Conservation (phyloP, 2,797 vertebrate species). For the Otus scops region DNA sequence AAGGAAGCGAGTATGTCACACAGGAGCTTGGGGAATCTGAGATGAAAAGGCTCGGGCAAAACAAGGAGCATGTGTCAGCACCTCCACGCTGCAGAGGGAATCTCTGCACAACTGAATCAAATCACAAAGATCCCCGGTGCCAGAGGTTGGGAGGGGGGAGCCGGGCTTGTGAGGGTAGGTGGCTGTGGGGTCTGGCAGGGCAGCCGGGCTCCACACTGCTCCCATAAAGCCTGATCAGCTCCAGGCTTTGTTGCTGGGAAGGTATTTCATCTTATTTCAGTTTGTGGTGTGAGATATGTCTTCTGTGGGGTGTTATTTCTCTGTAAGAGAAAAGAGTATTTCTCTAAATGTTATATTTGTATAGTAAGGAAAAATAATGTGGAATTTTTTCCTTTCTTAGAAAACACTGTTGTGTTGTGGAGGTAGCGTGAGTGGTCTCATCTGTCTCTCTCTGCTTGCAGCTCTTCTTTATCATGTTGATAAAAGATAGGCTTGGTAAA, state of each 20-base stretch:
- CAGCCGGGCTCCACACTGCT: accelerated
- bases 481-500: constrained; percentile 15
- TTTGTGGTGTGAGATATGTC: not conserved
- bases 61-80: not conserved
- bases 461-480: constrained; percentile 10
- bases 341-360: constrained; percentile 43
- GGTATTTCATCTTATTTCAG: not conserved
- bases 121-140: not conserved
- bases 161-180: not conserved
- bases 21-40: not conserved
- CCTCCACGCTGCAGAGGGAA: accelerated
- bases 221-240: not conserved
- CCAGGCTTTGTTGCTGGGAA: not conserved
- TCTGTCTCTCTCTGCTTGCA: constrained; percentile 19
- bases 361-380: constrained; percentile 9
- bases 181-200: not conserved
- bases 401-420: not conserved
- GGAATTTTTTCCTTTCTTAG: not conserved
- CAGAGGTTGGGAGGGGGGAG: not conserved
- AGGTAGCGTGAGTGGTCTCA: not conserved
- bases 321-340: not conserved
- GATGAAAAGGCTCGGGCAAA: not conserved
- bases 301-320: not conserved
- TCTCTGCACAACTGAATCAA: not conserved
- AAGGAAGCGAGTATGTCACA: accelerated